Conservation (phyloP, 2,797 vertebrate species). For the Remorina albescens region DNA sequence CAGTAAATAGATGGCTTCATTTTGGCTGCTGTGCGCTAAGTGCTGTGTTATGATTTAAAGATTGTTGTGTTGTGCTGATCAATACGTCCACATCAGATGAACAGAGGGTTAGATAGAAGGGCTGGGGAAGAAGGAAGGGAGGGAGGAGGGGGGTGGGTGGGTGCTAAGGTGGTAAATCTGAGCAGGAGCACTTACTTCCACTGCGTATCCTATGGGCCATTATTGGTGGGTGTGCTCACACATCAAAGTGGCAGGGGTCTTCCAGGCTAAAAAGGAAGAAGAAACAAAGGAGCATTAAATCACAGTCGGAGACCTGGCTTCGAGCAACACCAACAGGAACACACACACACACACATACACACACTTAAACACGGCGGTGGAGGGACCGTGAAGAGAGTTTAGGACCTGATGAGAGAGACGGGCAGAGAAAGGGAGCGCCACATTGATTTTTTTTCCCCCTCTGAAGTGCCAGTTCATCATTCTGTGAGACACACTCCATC, state of each 20-base stretch:
- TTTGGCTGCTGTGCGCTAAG: conserved; percentile 25
- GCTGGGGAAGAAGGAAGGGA: conserved; percentile 14
- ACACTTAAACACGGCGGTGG: conserved; percentile 53
- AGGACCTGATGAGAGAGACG: conserved; percentile 53
- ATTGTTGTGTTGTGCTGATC: conserved; percentile 46
- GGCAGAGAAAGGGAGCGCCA: conserved; percentile 59
- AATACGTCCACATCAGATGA: conserved; percentile 59
- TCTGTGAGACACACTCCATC: conserved; percentile 83
- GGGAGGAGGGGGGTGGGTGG: too few relatives aligned
- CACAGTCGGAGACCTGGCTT: conserved; percentile 33
- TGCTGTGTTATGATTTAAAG: conserved; percentile 55
- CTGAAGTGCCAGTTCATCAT: conserved; percentile 88
- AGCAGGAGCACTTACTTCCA: conserved; percentile 82
- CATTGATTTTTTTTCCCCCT: conserved; percentile 82
- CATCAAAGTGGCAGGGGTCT: conserved; percentile 79
- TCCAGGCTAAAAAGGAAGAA: conserved; percentile 74
- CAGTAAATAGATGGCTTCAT: conserved; percentile 27
- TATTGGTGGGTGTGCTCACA: conserved; percentile 77
- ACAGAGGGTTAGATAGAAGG: conserved; percentile 43
- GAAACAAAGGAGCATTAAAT: conserved; percentile 77
- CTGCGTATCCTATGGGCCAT: conserved; percentile 77
- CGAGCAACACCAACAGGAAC: conserved; percentile 31
- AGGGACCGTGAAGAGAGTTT: conserved; percentile 56
- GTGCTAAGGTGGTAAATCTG: conserved; percentile 76
- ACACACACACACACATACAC: conserved; percentile 36